Conservation (phyloP, 1,140 invertebrate species). For the Nebria ingens region DNA sequence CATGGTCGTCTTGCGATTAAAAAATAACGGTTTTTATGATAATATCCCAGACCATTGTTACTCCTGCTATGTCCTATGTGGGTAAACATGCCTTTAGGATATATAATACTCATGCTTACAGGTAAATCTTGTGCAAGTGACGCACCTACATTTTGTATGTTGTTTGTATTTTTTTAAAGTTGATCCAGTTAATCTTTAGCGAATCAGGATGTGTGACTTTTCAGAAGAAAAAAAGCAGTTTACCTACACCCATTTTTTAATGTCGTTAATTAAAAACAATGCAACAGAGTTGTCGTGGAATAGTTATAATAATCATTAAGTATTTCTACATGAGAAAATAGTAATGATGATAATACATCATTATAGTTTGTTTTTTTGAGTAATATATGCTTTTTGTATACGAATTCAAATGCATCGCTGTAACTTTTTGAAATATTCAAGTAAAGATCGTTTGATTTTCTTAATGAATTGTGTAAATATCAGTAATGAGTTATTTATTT, state of each 20-base stretch:
- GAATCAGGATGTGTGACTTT: background rate
- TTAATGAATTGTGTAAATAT: too few relatives aligned
- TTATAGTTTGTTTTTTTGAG: too few relatives aligned
- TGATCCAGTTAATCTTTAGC: too few relatives aligned
- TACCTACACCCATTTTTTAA: background rate
- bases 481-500: too few relatives aligned
- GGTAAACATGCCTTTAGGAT: background rate
- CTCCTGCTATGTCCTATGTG: too few relatives aligned
- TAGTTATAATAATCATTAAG: background rate
- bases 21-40: background rate
- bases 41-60: too few relatives aligned
- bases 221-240: background rate
- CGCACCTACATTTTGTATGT: background rate
- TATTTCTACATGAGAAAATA: too few relatives aligned
- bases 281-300: background rate
- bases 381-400: too few relatives aligned
- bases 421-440: too few relatives aligned
- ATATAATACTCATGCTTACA: background rate
- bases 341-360: too few relatives aligned
- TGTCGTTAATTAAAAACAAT: background rate
- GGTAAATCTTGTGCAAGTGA: background rate
- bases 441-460: too few relatives aligned
- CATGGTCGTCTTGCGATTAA: background rate
- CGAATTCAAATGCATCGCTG: too few relatives aligned
- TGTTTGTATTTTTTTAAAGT: background rate